Conservation (phyloP, 30 jellyfish, hydroid and myxozoan genomes). For the Nemopilema nomurai region DNA sequence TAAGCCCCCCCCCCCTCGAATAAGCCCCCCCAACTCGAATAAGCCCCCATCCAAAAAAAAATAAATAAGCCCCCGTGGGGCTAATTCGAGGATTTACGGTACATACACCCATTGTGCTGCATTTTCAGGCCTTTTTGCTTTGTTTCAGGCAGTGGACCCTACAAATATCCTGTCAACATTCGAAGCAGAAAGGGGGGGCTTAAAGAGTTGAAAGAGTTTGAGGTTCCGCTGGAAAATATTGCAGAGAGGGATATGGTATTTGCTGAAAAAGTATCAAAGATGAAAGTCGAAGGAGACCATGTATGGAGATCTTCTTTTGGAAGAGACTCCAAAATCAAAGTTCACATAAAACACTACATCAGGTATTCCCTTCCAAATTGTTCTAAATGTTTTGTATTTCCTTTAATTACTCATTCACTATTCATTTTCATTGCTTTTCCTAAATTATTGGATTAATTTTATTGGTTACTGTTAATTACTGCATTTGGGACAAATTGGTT, state of each 20-base stretch:
- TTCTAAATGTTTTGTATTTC: too few species aligned
- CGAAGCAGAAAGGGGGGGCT: slow-evolving; percentile 4
- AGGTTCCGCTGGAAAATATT: slow-evolving; percentile 13
- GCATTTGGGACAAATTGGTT: too few species aligned
- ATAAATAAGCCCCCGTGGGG: too few species aligned
- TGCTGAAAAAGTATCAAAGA: background rate
- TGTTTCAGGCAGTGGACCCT: background rate
- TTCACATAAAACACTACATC: slow-evolving; percentile 6
- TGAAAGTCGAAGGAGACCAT: slow-evolving; percentile 11
- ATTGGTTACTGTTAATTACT: too few species aligned
- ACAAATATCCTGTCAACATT: background rate
- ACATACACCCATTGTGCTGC: too few species aligned
- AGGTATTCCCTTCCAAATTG: background rate
- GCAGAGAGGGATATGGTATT: background rate
- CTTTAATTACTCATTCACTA: background rate
- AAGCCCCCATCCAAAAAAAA: too few species aligned
- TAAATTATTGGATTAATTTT: too few species aligned
- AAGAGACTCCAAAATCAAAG: background rate
- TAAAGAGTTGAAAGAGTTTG: background rate
- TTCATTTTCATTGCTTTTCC: background rate
- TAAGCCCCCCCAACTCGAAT: too few species aligned
- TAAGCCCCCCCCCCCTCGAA: too few species aligned
- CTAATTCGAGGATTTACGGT: too few species aligned
- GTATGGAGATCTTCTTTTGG: slow-evolving; percentile 2
- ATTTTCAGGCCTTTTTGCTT: too few species aligned